A percentile compares a stretch with the other conserved stretches of the same genome.
Conservation (phyloP, 2,888 invertebrate species). For the Tenodera sinensis region DNA sequence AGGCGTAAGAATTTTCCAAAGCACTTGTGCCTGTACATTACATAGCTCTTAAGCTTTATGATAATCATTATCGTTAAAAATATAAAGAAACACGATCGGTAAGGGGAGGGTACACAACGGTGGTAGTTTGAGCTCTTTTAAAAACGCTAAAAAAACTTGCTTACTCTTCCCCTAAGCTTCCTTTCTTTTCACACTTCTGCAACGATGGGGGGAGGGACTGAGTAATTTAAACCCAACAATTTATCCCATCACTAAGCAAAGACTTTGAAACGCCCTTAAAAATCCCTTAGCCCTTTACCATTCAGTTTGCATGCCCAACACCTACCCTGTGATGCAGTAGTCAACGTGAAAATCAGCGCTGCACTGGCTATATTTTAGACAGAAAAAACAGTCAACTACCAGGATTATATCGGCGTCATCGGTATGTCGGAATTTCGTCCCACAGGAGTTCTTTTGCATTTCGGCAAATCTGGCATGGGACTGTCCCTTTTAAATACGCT, state of each 20-base stretch:
- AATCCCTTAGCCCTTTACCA: background rate
- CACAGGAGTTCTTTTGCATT: too few species aligned
- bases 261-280: background rate
- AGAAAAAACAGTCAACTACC: too few species aligned
- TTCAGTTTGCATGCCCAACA: background rate
- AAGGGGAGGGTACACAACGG: background rate
- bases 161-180: background rate
- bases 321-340: background rate
- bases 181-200: constrained; percentile 19
- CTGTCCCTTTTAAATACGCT: too few species aligned
- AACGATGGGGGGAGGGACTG: background rate
- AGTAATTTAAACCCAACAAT: constrained; percentile 24
- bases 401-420: too few species aligned
- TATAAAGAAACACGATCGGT: background rate
- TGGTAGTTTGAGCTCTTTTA: constrained; percentile 20
- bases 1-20: constrained; percentile 2
- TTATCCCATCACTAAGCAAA: background rate
- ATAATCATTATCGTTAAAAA: constrained; percentile 28
- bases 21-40: background rate
- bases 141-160: background rate
- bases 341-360: background rate
- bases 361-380: background rate
- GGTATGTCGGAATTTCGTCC: too few species aligned
- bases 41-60: constrained; percentile 3
- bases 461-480: too few species aligned